These are phyloP conservation scores for Eriosoma lanigerum DNA, from an alignment of 1,140 invertebrate species.

Conservation along the genomic window DNA sequence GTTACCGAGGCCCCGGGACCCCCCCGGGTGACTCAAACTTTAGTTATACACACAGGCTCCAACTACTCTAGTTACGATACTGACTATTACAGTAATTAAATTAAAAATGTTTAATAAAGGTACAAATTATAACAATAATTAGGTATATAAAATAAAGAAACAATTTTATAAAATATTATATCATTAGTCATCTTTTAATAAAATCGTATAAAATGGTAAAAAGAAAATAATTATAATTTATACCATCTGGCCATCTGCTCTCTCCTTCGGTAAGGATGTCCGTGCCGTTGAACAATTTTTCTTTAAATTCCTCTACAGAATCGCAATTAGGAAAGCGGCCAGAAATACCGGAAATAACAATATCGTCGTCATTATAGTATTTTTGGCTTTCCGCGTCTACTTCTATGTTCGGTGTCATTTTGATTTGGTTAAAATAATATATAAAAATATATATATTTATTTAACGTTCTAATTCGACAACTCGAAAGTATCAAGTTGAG, in stretches of 20 bases:
- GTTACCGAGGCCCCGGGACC: too few species aligned
- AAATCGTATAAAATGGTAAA: too few species aligned
- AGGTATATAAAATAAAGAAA: too few species aligned
- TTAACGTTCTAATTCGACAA: not conserved
- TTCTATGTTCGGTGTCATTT: slow-evolving; percentile 28
- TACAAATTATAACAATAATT: too few species aligned
- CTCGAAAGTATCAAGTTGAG: not conserved
- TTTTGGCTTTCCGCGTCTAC: not conserved
- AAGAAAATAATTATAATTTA: not conserved
- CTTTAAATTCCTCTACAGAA: slow-evolving; percentile 57
- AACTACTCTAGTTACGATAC: too few species aligned
- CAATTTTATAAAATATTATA: too few species aligned
- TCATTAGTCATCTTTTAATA: too few species aligned
- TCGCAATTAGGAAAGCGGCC: slow-evolving; percentile 58
- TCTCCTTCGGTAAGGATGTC: slow-evolving; percentile 50
- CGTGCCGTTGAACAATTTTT: slow-evolving; percentile 55
- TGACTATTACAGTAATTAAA: too few species aligned
- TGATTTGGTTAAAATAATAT: not conserved
- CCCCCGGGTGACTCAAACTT: too few species aligned
- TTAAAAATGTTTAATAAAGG: too few species aligned
- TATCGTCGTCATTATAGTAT: slow-evolving; percentile 55
- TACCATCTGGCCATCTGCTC: slow-evolving; percentile 48
- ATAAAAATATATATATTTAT: too few species aligned
- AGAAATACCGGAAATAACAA: slow-evolving; percentile 59
- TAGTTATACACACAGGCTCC: too few species aligned